Evolutionary conservation across 2,888 invertebrate genomes (phyloP), one percentile per base, ranked within the genome.

Genomic region (Ochlodes sylvanus): DNA sequence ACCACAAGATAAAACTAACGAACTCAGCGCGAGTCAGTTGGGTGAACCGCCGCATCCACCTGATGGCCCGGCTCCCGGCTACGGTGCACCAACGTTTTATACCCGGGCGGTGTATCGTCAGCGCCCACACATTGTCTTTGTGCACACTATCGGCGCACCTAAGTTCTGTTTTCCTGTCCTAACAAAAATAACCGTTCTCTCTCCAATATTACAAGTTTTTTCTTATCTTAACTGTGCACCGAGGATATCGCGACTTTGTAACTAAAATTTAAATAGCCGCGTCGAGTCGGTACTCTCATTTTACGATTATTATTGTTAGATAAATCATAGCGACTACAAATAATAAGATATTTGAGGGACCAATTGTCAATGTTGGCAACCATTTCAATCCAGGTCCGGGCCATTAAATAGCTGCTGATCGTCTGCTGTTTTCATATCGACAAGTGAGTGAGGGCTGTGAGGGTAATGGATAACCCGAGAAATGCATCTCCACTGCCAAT

Each of bases 51-150:
- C 63, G 52, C 58, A 68, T 69, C 65, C 44, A 61, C 5, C 15
- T 15, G 14, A 42, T 17, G 58, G 62, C 60, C 7, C 9, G 57
- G 52, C 57, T 56, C 55, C 54, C 27, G n/a, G 64, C n/a, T n/a
- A n/a, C n/a, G n/a, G n/a, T n/a, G 12, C 2, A 17, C 64, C 42
- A 62, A 66, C 68, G 68, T 65, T 70, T 63, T 70, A 70, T 55
- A 68, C 62, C 69, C 63, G 63, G 58, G 69, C 70, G 60, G 69
- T 63, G 70, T 71, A 73, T 72, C 72, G 72, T 64, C 71, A 54
- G 69, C 75, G 70, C 76, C 77, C 77, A 77, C 78, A 76, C 76
- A 71, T 76, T 75, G 78, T 76, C 79, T 77, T 77, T 76, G 73
- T 73, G 68, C 67, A 61, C 73, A 70, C 75, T 77, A 78, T 78